These are phyloP conservation scores for Dendrolimus houi DNA, from an alignment of 2,888 invertebrate species.

Conservation along the genomic window DNA sequence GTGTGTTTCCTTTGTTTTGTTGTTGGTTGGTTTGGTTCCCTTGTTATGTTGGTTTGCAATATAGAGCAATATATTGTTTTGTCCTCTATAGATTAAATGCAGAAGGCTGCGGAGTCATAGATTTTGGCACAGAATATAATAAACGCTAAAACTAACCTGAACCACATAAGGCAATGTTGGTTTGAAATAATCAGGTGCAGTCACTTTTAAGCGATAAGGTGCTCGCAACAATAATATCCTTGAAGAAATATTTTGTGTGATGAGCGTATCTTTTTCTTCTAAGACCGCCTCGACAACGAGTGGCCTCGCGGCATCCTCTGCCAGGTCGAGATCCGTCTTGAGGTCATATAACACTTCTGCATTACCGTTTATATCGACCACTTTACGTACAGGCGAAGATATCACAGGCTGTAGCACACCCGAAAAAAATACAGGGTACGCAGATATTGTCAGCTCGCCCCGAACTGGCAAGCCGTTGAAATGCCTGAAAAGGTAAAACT, in stretches of 20 bases:
- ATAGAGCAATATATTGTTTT: too few relatives aligned
- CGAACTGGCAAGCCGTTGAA: conserved; percentile 91
- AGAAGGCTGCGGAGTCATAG: too few relatives aligned
- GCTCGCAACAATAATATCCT: conserved; percentile 76
- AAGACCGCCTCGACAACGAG: conserved; percentile 92
- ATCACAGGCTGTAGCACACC: conserved; percentile 87
- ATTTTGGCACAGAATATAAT: too few relatives aligned
- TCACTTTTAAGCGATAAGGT: conserved; percentile 81
- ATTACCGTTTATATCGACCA: conserved; percentile 79
- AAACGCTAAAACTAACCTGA: conserved; percentile 46
- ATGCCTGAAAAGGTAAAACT: conserved; percentile 72
- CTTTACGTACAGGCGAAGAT: conserved; percentile 83
- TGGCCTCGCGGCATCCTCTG: conserved; percentile 85
- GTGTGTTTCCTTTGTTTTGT: too few relatives aligned
- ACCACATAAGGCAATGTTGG: conserved; percentile 90
- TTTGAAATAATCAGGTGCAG: conserved; percentile 91
- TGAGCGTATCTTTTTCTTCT: conserved; percentile 91
- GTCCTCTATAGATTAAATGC: too few relatives aligned
- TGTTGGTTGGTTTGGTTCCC: too few relatives aligned
- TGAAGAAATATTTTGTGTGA: conserved; percentile 86
- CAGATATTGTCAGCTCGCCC: conserved; percentile 90
- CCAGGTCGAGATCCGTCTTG: conserved; percentile 82
- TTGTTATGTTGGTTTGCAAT: too few relatives aligned
- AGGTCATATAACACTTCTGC: conserved; percentile 86
- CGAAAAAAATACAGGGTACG: conserved; percentile 89